Evolutionary conservation across 2,888 invertebrate genomes (phyloP), one percentile per base, ranked within the genome.

Genomic region (Sarcophaga subvicina): DNA sequence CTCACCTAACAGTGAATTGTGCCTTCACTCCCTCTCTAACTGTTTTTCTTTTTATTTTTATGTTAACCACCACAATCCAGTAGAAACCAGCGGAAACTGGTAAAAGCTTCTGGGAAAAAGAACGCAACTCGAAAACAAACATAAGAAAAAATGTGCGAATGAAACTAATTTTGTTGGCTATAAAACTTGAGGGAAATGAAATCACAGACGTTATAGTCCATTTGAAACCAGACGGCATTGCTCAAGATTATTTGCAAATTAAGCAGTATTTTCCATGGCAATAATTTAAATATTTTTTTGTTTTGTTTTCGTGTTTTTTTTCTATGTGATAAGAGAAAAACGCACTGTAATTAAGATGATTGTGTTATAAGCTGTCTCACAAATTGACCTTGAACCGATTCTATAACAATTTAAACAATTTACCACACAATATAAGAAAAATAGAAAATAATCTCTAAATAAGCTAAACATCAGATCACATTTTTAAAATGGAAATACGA

Each of bases 151-250:
- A 37, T 37, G 1, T 6, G 37, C 37, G 37, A 37, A 37, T 37
- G 37, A 37, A 37, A 37, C 10, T 37, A 37, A 10, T 37, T 54
- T 54, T 54, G 54, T 54, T 54, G 5, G 14, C 54, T 54, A 17
- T 17, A 54, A 17, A 54, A 2, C 2, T 49, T 11, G 4, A 14
- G 12, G 17, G 17, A 54, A n/a, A 17, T 70, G 1, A 22, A 59
- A 70, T 59, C 10, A 12, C 47, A 78, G 45, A 60, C 22, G 12
- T 8, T 25, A 45, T 60, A 67, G 11, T 45, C 10, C 14, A 63
- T 10, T 37, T 70, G 20, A 70, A 47, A 64, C 59, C 64, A 80
- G 71, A 72, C 71, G 11, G 20, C 60, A 72, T 72, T 27, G 59
- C 59, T 59, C 22, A 47, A 49, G 14, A 49, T 49, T 54, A 54